phyloP scores from a whole-genome alignment of 2,888 invertebrate species.

The Noctuana brunneofusca region DNA sequence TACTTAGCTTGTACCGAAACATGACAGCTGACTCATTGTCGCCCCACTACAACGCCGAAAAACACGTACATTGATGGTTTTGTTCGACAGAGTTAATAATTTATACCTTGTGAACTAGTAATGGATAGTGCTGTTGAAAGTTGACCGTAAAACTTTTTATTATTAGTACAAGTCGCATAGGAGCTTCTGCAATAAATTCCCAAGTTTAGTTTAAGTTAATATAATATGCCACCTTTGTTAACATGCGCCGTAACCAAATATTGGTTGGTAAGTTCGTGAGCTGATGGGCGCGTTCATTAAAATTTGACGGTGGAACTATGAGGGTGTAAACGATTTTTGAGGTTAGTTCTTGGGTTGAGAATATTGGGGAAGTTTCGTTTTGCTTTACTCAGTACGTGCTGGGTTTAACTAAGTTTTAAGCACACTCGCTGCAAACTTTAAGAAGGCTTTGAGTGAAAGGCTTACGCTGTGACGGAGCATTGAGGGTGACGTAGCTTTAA shows the following conservation, averaged over 20 bases:
- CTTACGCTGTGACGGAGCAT: neutral
- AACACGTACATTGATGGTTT: constrained; percentile 38
- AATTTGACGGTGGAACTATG: constrained; percentile 41
- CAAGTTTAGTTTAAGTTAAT: constrained; percentile 66
- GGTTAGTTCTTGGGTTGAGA: constrained; percentile 8
- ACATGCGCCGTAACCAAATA: constrained; percentile 66
- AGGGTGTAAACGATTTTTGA: constrained; percentile 25
- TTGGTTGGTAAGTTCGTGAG: constrained; percentile 58
- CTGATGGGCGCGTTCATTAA: constrained; percentile 52
- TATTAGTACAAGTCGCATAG: constrained; percentile 44
- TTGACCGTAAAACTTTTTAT: neutral
- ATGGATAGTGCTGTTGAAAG: constrained; percentile 27
- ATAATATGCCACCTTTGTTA: constrained; percentile 70
- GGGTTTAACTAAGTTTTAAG: constrained; percentile 1
- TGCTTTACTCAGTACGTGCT: constrained; percentile 6
- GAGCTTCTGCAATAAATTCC: constrained; percentile 66
- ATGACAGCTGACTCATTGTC: constrained; percentile 23
- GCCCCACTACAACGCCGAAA: constrained; percentile 11
- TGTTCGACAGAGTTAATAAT: neutral
- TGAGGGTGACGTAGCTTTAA: neutral
- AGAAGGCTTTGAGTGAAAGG: neutral
- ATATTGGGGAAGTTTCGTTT: constrained; percentile 5
- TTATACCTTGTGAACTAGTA: constrained; percentile 15
- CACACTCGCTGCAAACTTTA: neutral
- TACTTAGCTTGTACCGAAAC: constrained; percentile 52